Evolutionary conservation across 2,113 vertebrate genomes (phyloP).

Genomic region (Chionodraco myersi): DNA sequence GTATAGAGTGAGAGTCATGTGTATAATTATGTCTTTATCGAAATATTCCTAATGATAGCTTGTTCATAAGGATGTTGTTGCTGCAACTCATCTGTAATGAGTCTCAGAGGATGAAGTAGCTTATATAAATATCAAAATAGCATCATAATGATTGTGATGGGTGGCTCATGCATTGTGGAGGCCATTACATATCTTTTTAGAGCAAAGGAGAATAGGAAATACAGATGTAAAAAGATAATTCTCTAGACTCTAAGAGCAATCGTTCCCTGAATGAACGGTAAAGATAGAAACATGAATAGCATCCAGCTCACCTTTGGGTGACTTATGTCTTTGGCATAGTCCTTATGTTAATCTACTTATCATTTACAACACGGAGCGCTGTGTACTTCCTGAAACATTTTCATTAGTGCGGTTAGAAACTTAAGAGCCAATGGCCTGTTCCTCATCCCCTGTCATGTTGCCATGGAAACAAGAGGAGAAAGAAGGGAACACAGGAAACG

Average conservation of each 20-base stretch:
- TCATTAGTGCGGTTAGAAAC: constrained; percentile 70
- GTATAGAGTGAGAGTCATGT: no score
- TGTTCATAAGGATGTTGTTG: neutral
- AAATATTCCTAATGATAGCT: neutral
- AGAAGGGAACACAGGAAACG: constrained; percentile 66
- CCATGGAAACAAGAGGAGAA: constrained; percentile 83
- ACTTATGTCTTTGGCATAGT: neutral
- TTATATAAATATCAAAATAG: neutral
- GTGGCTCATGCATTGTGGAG: neutral
- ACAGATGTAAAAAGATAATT: neutral
- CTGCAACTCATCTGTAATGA: neutral
- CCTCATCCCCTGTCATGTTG: constrained; percentile 77
- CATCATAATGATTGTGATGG: neutral
- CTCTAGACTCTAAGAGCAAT: neutral
- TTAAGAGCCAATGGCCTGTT: constrained; percentile 72
- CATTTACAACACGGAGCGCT: constrained; percentile 13
- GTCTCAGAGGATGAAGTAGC: neutral
- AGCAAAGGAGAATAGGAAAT: neutral
- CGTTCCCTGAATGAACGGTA: neutral
- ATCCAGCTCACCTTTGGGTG: neutral
- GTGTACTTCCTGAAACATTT: constrained; percentile 67
- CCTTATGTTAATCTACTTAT: neutral
- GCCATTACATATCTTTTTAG: neutral
- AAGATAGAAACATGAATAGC: neutral
- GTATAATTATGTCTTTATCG: neutral